Conservation (phyloP, 1,140 invertebrate species). For the Amphibalanus amphitrite region DNA sequence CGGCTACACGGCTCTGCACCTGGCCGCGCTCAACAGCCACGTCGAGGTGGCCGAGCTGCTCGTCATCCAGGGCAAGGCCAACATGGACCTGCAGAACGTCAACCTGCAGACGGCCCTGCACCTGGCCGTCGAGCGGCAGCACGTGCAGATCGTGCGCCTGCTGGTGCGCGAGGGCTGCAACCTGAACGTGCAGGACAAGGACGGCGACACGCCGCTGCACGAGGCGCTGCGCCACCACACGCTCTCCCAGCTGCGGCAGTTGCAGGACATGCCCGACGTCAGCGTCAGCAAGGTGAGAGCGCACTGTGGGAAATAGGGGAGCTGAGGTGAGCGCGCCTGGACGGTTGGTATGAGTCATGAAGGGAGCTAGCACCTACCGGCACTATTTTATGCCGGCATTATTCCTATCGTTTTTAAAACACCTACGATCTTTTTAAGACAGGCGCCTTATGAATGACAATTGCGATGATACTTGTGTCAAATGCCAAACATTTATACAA, state of each 20-base stretch:
- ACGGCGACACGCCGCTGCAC: constrained; percentile 87
- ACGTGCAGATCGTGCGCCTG: constrained; percentile 82
- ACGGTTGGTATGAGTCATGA: too few relatives aligned
- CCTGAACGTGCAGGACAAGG: constrained; percentile 87
- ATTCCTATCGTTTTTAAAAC: too few relatives aligned
- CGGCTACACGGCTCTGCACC: constrained; percentile 87
- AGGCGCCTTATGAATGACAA: too few relatives aligned
- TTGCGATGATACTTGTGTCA: too few relatives aligned
- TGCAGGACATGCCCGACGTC: constrained; percentile 81
- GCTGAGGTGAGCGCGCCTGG: too few relatives aligned
- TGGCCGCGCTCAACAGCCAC: constrained; percentile 92
- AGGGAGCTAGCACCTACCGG: too few relatives aligned
- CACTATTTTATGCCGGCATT: too few relatives aligned
- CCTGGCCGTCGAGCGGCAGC: constrained; percentile 84
- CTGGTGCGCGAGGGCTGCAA: constrained; percentile 82
- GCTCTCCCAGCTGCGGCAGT: constrained; percentile 74
- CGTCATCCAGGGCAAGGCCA: constrained; percentile 50
- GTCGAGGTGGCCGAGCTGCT: constrained; percentile 40
- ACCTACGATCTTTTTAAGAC: too few relatives aligned
- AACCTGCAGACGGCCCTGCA: constrained; percentile 93
- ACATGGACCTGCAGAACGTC: constrained; percentile 80
- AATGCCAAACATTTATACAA: too few relatives aligned
- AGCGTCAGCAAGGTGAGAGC: constrained; percentile 65
- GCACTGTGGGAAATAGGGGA: too few relatives aligned
- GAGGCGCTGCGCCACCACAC: constrained; percentile 91